These are phyloP conservation scores for Coccyzus lansbergi DNA, from an alignment of 2,797 vertebrate genomes.

Conservation along the genomic window DNA sequence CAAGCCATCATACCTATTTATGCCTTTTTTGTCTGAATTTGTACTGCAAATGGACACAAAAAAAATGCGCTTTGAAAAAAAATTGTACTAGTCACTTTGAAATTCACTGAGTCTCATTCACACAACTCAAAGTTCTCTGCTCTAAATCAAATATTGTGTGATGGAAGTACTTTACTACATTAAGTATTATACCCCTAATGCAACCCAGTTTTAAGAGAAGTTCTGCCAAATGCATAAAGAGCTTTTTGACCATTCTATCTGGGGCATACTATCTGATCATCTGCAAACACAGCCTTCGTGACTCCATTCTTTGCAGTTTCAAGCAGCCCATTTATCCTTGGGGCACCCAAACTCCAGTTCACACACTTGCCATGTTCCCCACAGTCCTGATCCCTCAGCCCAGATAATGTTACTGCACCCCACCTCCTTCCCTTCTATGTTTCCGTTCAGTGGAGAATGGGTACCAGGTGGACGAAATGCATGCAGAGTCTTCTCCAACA, in stretches of 20 bases:
- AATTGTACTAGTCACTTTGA: background rate
- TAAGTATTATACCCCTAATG: background rate
- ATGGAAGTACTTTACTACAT: background rate
- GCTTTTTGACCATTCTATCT: background rate
- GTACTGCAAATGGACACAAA: background rate
- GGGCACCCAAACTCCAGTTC: background rate
- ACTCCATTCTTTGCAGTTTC: background rate
- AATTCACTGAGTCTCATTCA: background rate
- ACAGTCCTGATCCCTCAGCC: background rate
- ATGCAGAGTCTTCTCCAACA: background rate
- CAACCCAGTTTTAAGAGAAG: background rate
- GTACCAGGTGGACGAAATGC: background rate
- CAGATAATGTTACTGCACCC: rapidly evolving
- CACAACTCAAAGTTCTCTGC: background rate
- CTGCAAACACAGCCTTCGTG: background rate
- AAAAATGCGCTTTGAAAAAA: background rate
- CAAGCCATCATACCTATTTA: background rate
- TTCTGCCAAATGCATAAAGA: background rate
- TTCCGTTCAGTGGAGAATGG: background rate
- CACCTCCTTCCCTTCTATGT: background rate
- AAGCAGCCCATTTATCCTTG: background rate
- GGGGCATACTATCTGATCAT: background rate
- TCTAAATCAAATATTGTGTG: background rate
- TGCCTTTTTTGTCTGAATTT: background rate
- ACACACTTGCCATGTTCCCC: background rate